Conservation (phyloP, 1,140 invertebrate genomes). For the Triops cancriformis region DNA sequence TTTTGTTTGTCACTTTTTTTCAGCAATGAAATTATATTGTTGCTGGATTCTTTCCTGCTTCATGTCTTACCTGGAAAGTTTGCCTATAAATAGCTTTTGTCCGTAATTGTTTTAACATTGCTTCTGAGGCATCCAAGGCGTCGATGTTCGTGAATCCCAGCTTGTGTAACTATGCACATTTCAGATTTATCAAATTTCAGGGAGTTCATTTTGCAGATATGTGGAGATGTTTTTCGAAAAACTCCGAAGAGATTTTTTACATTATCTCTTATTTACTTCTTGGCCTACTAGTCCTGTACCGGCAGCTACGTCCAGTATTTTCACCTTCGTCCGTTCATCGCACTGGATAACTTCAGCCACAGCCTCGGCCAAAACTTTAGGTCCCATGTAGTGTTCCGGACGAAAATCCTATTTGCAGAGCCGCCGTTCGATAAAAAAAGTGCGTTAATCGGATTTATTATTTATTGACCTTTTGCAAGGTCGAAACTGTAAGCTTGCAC, state of each 20-base stretch:
- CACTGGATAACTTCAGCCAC: conserved; percentile 29
- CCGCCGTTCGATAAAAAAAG: neutral
- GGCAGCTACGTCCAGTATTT: conserved; percentile 38
- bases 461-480: conserved; percentile 2
- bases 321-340: conserved; percentile 28
- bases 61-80: conserved; percentile 4
- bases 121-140: conserved; percentile 31
- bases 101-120: conserved; percentile 15
- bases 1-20: no score
- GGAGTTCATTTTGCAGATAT: no score
- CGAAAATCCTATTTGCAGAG: conserved; percentile 15
- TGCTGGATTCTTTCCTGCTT: neutral
- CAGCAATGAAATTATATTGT: no score
- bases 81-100: conserved; percentile 18
- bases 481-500: neutral
- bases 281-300: conserved; percentile 38
- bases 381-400: conserved; percentile 32
- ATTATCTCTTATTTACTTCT: conserved; percentile 33
- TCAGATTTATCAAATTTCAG: no score
- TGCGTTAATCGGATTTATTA: neutral
- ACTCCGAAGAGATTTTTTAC: no score
- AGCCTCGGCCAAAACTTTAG: conserved; percentile 32
- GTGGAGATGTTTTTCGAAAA: no score
- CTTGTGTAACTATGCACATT: conserved; percentile 31
- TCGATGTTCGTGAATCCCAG: conserved; percentile 35